Evolutionary conservation across 2,888 invertebrate genomes (phyloP).

Genomic region (Noctuana brunneofusca): DNA sequence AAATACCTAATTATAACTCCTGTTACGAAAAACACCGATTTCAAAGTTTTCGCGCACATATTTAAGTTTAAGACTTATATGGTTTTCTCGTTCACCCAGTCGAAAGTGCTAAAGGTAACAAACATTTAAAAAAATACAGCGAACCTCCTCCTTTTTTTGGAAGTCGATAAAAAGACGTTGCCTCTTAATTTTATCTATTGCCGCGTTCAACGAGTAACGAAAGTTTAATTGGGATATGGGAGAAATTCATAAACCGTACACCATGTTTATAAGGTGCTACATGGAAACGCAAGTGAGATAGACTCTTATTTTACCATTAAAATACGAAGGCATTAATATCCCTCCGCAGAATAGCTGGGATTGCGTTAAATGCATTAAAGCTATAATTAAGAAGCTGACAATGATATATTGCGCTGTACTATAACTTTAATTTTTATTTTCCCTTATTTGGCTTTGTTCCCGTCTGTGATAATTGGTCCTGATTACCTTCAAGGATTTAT

Average conservation of each 20-base stretch:
- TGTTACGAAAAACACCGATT: too few relatives aligned
- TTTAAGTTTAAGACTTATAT: too few relatives aligned
- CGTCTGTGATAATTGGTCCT: constrained; percentile 20
- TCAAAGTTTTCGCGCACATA: too few relatives aligned
- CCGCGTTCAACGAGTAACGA: too few relatives aligned
- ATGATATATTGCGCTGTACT: constrained; percentile 38
- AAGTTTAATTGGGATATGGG: too few relatives aligned
- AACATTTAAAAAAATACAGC: too few relatives aligned
- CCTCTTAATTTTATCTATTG: too few relatives aligned
- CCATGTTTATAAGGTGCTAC: constrained; percentile 5
- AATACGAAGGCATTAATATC: constrained; percentile 37
- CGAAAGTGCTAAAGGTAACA: too few relatives aligned
- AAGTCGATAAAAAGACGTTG: too few relatives aligned
- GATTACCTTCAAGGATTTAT: constrained; percentile 24
- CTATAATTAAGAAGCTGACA: constrained; percentile 49
- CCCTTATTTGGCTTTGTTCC: constrained; percentile 11
- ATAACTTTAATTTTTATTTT: constrained; percentile 22
- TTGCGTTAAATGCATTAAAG: constrained; percentile 47
- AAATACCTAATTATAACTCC: too few relatives aligned
- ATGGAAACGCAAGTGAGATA: constrained; percentile 7
- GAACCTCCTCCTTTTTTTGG: too few relatives aligned
- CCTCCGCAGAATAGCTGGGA: constrained; percentile 37
- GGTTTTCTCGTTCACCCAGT: too few relatives aligned
- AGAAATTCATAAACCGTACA: constrained; percentile 10
- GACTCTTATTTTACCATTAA: constrained; percentile 29